These are phyloP conservation scores for Sminthurinus signatus DNA, from an alignment of 1,140 invertebrate genomes.

Conservation along the genomic window DNA sequence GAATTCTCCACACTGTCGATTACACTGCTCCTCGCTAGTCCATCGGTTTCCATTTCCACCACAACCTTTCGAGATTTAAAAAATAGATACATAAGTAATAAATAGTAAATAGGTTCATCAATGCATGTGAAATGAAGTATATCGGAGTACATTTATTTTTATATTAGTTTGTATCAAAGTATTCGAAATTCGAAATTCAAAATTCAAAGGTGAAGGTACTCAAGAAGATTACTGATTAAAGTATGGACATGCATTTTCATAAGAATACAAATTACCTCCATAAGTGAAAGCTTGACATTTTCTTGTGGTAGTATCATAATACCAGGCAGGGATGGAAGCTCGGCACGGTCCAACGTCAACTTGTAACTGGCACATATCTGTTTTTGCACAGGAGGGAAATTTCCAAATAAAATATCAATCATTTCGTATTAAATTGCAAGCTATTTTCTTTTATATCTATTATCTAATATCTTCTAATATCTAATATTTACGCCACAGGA, in stretches of 20 bases:
- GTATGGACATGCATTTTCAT: too few relatives aligned
- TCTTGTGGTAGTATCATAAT: slow-evolving; percentile 58
- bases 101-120: too few relatives aligned
- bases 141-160: slow-evolving; percentile 60
- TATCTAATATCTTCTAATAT: too few relatives aligned
- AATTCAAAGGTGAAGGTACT: not conserved
- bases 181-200: too few relatives aligned
- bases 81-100: too few relatives aligned
- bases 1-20: slow-evolving; percentile 67
- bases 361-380: slow-evolving; percentile 53
- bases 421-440: too few relatives aligned
- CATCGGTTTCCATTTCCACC: slow-evolving; percentile 78
- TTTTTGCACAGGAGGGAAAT: not conserved
- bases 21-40: slow-evolving; percentile 68
- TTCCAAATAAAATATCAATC: too few relatives aligned
- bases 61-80: too few relatives aligned
- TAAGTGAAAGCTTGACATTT: slow-evolving; percentile 3
- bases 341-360: slow-evolving; percentile 65
- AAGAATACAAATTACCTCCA: too few relatives aligned
- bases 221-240: too few relatives aligned
- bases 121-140: slow-evolving; percentile 6
- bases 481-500: too few relatives aligned
- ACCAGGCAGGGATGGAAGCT: slow-evolving; percentile 58
- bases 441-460: too few relatives aligned
- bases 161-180: not conserved